Base-by-base conservation (phyloP, 2,888 invertebrate species). In the Hyalella azteca region DNA sequence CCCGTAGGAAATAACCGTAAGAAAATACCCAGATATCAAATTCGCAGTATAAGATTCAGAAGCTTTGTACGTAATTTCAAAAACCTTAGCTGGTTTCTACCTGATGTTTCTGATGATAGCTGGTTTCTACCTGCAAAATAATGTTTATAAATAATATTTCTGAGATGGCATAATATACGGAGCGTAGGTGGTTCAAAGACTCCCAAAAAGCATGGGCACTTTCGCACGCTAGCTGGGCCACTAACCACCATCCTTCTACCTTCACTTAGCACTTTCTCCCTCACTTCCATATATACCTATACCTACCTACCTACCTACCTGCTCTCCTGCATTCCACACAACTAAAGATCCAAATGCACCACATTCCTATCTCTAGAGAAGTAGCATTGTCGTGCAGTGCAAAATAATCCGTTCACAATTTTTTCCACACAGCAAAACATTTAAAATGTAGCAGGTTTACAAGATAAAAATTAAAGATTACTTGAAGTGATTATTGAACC, bases 251-350 rank as follows among this genome's bases (percentile, higher is more conserved):
- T 29, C 66, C 66, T 11, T n/a, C 9, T 66, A 66, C 66, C 66
- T 66, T 66, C 66, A 66, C 66, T 36, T 36, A 36, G 36, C 36
- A 36, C 39, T 66, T 66, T 36, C 39, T 36, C 39, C 36, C 26
- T 36, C 13, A 13, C 19, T 66, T 1, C 66, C 22, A 66, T 66
- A 66, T 22, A 29, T 59, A 59, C 26, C 7, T 59, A n/a, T 50
- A 15, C 5, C n/a, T n/a, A n/a, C n/a, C n/a, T n/a, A n/a, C 45
- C 45, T n/a, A 29, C 13, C 29, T 36, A 66, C 66, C 66, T 36
- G 36, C 66, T 19, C 66, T 66, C 36, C 66, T 66, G 66, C 66
- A 66, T 66, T 66, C 66, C 66, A 15, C 19, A 36, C 66, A 66
- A 29, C 36, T 22, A 54, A 29, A 54, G 26, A 32, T 39, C 66